Percentiles rank a stretch among this genome's conserved stretches.
Evolutionary conservation across 1,140 invertebrate genomes (phyloP).

Genomic region (Leptopilina boulardi): DNA sequence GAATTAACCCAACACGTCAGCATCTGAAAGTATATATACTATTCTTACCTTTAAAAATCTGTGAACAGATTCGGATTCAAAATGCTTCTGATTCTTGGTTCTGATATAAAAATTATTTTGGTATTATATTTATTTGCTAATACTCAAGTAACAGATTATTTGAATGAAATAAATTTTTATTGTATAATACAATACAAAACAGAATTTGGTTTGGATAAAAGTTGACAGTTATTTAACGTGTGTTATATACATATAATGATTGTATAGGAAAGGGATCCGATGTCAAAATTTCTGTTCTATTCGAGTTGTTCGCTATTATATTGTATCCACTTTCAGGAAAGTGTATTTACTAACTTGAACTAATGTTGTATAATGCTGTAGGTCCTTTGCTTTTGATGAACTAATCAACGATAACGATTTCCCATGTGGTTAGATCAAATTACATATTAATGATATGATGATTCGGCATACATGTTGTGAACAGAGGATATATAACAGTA

Average conservation of each 20-base stretch:
- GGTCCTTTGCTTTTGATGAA: constrained; percentile 22
- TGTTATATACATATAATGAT: background rate
- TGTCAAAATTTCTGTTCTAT: background rate
- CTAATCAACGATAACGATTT: constrained; percentile 28
- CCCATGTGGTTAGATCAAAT: constrained; percentile 24
- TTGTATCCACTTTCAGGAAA: background rate
- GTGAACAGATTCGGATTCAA: too few species aligned
- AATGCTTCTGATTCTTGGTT: too few species aligned
- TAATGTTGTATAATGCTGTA: constrained; percentile 23
- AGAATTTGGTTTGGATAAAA: too few species aligned
- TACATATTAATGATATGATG: constrained; percentile 32
- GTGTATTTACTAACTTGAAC: constrained; percentile 23
- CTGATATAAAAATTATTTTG: too few species aligned
- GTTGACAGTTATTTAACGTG: too few species aligned
- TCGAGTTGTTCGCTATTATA: background rate
- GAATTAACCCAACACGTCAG: too few species aligned
- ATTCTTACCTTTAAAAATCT: too few species aligned
- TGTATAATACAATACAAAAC: too few species aligned
- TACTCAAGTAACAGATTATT: too few species aligned
- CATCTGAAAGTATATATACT: too few species aligned
- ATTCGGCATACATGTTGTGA: background rate
- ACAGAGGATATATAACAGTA: background rate
- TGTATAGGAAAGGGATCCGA: background rate
- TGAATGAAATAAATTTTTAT: too few species aligned
- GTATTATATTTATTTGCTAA: too few species aligned